phyloP scores from a whole-genome alignment of 2,113 vertebrate species.

The Tursiops truncatus region DNA sequence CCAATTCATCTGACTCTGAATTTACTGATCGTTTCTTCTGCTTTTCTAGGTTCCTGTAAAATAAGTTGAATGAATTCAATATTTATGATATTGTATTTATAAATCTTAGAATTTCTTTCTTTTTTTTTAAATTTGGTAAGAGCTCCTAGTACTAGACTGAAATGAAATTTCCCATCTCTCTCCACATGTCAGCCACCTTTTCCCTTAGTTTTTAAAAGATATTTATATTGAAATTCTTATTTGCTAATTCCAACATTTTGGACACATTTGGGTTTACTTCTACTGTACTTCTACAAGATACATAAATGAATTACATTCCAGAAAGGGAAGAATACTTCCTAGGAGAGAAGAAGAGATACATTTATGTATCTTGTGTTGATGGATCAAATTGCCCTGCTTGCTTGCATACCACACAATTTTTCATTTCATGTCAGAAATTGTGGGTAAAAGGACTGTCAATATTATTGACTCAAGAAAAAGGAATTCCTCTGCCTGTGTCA shows the following conservation, averaged over 20 bases:
- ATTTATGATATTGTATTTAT: not conserved
- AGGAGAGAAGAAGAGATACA: too few relatives aligned
- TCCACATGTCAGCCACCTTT: not conserved
- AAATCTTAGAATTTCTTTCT: not conserved
- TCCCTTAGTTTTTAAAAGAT: not conserved
- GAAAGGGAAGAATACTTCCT: too few relatives aligned
- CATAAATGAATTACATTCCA: too few relatives aligned
- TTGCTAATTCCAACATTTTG: not conserved
- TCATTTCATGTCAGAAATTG: not conserved
- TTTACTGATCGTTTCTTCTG: not conserved
- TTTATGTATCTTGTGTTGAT: not conserved
- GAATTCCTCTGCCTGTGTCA: not conserved
- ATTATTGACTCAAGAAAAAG: not conserved
- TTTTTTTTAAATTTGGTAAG: not conserved
- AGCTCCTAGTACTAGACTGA: not conserved
- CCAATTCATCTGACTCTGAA: not conserved
- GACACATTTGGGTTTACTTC: not conserved
- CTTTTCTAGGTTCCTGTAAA: not conserved
- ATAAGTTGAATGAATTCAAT: not conserved
- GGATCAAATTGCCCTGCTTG: not conserved
- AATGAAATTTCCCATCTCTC: not conserved
- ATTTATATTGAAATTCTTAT: not conserved
- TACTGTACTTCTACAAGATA: not conserved
- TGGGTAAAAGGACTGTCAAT: not conserved
- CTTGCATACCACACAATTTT: not conserved